A percentile compares a stretch with the other conserved stretches of the same genome.
These are phyloP conservation scores for Eustalomyia histrio DNA, from an alignment of 2,888 invertebrate genomes.

Conservation along the genomic window DNA sequence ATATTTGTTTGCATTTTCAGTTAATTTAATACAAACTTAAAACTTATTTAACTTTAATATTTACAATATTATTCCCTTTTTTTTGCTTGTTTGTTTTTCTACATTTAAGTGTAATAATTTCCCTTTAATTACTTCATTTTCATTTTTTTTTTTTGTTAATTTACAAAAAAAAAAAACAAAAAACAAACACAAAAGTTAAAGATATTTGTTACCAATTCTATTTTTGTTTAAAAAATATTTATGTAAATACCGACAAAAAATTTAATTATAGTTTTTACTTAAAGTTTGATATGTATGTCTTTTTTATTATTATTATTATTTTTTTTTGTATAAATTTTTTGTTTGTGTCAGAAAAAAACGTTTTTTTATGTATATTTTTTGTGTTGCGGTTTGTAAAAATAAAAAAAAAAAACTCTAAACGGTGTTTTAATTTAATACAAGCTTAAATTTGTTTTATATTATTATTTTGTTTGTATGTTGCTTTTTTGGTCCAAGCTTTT, in stretches of 20 bases:
- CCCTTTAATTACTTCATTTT: slow-evolving; percentile 47
- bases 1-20: neutral
- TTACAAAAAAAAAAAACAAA: slow-evolving; percentile 10
- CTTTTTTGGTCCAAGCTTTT: slow-evolving; percentile 59
- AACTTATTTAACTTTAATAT: slow-evolving; percentile 7
- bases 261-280: slow-evolving; percentile 39
- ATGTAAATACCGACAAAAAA: neutral
- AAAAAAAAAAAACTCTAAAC: slow-evolving; percentile 15
- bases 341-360: slow-evolving; percentile 5
- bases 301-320: slow-evolving; percentile 18
- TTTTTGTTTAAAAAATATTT: neutral
- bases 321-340: slow-evolving; percentile 4
- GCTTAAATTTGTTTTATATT: slow-evolving; percentile 14
- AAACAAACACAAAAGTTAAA: no score
- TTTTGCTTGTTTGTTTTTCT: slow-evolving; percentile 8
- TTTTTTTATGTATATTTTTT: slow-evolving; percentile 11
- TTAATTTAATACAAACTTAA: no score
- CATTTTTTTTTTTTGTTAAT: slow-evolving; percentile 31
- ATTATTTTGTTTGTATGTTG: slow-evolving; percentile 32
- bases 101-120: slow-evolving; percentile 65
- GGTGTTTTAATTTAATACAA: slow-evolving; percentile 12
- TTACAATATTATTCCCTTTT: slow-evolving; percentile 52
- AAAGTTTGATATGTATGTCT: slow-evolving; percentile 60
- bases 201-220: neutral
- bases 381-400: slow-evolving; percentile 5